These are phyloP conservation scores for Scophthalmus maximus DNA, from an alignment of 2,113 vertebrate species.

Conservation along the genomic window DNA sequence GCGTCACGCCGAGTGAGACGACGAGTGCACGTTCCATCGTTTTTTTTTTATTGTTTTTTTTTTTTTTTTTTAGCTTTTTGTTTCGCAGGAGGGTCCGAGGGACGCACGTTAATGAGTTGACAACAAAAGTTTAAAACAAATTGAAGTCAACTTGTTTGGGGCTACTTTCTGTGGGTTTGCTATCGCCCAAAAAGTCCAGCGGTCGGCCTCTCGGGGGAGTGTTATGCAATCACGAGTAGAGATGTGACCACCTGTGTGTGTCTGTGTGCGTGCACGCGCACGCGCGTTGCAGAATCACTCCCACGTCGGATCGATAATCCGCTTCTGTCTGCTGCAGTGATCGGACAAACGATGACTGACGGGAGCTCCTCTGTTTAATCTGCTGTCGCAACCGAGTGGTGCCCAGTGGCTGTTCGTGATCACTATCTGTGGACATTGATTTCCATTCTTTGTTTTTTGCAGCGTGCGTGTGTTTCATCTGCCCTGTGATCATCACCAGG, in stretches of 20 bases:
- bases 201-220: constrained; percentile 19
- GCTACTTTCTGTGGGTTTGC: not conserved
- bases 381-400: no score
- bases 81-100: no score
- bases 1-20: not conserved
- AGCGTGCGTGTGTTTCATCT: no score
- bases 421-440: no score
- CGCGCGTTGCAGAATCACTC: not conserved
- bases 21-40: not conserved
- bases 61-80: no score
- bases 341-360: no score
- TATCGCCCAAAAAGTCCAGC: not conserved
- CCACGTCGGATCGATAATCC: not conserved
- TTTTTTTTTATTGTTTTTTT: no score
- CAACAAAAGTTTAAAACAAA: not conserved
- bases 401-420: no score
- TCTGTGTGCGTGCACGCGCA: not conserved
- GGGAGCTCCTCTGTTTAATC: no score
- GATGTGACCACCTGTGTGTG: not conserved
- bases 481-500: no score
- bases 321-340: not conserved
- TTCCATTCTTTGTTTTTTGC: no score
- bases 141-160: not conserved
- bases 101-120: not conserved
- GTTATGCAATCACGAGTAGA: constrained; percentile 41